phyloP scores from a whole-genome alignment of 2,888 invertebrate genomes.

The Heterodera filipjevi region DNA sequence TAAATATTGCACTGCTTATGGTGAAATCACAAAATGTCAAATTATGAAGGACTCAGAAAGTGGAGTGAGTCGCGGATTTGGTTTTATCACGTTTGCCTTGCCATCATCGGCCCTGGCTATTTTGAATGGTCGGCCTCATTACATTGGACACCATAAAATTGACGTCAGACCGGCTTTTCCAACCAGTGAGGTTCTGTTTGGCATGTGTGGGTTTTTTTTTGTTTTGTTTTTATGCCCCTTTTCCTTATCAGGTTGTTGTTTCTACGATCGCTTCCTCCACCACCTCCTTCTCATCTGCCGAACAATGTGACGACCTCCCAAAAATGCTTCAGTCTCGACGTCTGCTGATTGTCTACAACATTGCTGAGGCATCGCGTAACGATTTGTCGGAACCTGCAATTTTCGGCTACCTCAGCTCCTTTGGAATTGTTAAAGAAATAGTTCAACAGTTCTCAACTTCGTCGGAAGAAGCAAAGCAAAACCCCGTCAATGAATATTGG shows the following conservation, averaged over 20 bases:
- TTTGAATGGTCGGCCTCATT: slow-evolving; percentile 29
- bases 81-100: slow-evolving; percentile 20
- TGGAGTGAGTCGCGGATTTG: slow-evolving; percentile 32
- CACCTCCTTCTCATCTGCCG: background rate
- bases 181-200: slow-evolving; percentile 14
- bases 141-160: slow-evolving; percentile 33
- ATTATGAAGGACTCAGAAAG: slow-evolving; percentile 31
- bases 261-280: background rate
- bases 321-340: slow-evolving; percentile 2
- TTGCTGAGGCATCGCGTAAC: slow-evolving; percentile 13
- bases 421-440: slow-evolving; percentile 28
- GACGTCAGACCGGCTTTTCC: slow-evolving; percentile 26
- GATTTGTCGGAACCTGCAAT: slow-evolving; percentile 20
- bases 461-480: slow-evolving; percentile 8
- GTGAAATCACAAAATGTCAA: slow-evolving; percentile 30
- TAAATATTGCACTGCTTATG: slow-evolving; percentile 30
- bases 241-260: background rate
- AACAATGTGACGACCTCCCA: background rate
- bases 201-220: background rate
- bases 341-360: slow-evolving; percentile 17
- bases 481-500: slow-evolving; percentile 28
- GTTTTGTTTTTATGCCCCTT: background rate
- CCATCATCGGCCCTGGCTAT: slow-evolving; percentile 21
- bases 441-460: slow-evolving; percentile 23
- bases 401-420: slow-evolving; percentile 26